These are phyloP conservation scores for Yponomeuta plumbellus DNA, from an alignment of 2,888 invertebrate species.

Conservation along the genomic window DNA sequence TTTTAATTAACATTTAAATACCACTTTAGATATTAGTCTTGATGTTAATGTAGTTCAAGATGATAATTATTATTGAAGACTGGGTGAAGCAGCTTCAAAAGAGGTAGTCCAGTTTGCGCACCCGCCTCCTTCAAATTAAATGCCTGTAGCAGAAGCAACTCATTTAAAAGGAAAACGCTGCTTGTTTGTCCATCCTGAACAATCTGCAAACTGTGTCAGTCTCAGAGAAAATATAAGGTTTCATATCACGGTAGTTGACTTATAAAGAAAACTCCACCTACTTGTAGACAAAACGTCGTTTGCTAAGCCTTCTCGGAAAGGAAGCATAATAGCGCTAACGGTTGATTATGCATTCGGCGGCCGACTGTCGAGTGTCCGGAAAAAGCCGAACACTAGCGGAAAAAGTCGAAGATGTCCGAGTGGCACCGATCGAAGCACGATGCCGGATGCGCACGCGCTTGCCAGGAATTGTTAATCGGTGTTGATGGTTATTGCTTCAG, in stretches of 20 bases:
- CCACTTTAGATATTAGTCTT: no score
- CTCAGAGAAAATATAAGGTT: background rate
- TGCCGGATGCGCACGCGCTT: background rate
- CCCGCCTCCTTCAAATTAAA: no score
- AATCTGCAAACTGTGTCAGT: no score
- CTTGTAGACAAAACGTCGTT: background rate
- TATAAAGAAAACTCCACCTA: background rate
- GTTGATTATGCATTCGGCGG: background rate
- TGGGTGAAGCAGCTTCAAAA: no score
- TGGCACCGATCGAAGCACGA: background rate
- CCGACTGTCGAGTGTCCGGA: background rate
- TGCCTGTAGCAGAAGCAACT: no score
- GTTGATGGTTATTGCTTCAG: background rate
- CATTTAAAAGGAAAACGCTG: no score
- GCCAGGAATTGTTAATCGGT: background rate
- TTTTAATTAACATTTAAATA: no score
- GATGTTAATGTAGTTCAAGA: no score
- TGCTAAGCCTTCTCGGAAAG: slow-evolving; percentile 1
- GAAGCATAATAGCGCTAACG: background rate
- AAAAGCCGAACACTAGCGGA: background rate
- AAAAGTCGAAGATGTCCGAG: background rate
- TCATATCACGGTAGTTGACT: background rate
- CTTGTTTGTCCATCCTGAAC: no score
- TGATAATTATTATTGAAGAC: no score
- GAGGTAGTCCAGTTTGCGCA: no score